Evolutionary conservation across 2,113 vertebrate species (phyloP).

Genomic region (Crotalus viridis): DNA sequence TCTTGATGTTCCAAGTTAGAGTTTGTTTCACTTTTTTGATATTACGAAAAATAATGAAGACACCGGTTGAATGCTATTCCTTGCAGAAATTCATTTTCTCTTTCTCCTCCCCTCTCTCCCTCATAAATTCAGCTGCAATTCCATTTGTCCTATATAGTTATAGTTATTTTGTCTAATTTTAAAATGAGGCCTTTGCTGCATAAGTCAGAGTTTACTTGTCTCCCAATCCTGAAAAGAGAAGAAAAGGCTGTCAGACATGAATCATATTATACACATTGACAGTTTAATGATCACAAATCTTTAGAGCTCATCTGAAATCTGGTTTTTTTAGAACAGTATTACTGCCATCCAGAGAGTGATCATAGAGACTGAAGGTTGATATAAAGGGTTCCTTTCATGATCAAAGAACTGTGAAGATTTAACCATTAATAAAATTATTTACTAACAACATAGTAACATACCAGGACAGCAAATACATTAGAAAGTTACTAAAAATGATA

Average conservation of each 20-base stretch:
- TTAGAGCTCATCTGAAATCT: background rate
- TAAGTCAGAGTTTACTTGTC: slow-evolving; percentile 56
- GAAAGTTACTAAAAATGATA: background rate
- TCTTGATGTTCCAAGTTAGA: background rate
- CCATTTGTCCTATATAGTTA: background rate
- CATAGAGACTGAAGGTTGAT: background rate
- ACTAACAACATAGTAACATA: background rate
- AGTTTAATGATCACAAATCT: background rate
- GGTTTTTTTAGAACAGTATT: background rate
- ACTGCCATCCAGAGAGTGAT: background rate
- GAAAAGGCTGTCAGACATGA: background rate
- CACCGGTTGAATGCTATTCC: slow-evolving; percentile 13
- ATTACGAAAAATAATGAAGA: background rate
- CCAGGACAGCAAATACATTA: background rate
- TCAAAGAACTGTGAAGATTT: background rate
- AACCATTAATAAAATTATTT: background rate
- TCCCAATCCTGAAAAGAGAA: slow-evolving; percentile 64
- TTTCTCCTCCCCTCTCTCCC: background rate
- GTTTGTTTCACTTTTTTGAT: slow-evolving; percentile 23
- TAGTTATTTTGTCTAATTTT: background rate
- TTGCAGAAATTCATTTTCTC: background rate
- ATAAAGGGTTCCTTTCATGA: background rate
- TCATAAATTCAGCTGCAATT: background rate
- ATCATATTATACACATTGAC: background rate
- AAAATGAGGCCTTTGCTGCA: background rate